phyloP scores from a whole-genome alignment of 2,888 invertebrate genomes.

The Cephus pygmeus region DNA sequence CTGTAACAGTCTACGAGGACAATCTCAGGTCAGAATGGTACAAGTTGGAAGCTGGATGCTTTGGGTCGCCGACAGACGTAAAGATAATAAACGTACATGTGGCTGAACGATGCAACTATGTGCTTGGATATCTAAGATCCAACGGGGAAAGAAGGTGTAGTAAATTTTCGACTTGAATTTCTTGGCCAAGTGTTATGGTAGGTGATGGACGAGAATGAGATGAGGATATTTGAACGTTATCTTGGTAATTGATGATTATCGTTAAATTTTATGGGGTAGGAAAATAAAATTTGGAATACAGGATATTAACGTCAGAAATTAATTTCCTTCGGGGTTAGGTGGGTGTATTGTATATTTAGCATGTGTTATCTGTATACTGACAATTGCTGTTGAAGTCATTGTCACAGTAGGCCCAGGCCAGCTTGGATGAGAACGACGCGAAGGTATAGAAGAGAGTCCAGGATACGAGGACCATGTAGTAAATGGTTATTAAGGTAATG shows the following conservation, averaged over 20 bases:
- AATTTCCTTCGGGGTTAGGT: background rate
- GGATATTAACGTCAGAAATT: background rate
- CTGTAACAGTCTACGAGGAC: conserved; percentile 73
- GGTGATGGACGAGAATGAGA: background rate
- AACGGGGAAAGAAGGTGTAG: background rate
- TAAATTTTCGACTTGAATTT: background rate
- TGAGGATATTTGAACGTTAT: background rate
- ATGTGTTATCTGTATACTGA: conserved; percentile 62
- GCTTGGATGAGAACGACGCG: conserved; percentile 73
- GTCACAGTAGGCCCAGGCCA: conserved; percentile 78
- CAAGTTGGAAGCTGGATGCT: background rate
- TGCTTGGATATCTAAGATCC: background rate
- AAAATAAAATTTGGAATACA: background rate
- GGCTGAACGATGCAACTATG: background rate
- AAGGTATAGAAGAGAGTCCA: conserved; percentile 83
- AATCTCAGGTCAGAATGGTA: conserved; percentile 6
- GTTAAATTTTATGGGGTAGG: background rate
- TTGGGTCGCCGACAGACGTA: background rate
- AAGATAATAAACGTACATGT: background rate
- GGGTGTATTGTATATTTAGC: too few relatives aligned
- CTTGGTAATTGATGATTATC: background rate
- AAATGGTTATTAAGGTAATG: conserved; percentile 78
- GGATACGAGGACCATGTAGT: conserved; percentile 84
- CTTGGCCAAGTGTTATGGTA: background rate
- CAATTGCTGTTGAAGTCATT: conserved; percentile 72